Evolutionary conservation across 2,113 vertebrate species (phyloP).

Genomic region (Acrocephalus arundinaceus): DNA sequence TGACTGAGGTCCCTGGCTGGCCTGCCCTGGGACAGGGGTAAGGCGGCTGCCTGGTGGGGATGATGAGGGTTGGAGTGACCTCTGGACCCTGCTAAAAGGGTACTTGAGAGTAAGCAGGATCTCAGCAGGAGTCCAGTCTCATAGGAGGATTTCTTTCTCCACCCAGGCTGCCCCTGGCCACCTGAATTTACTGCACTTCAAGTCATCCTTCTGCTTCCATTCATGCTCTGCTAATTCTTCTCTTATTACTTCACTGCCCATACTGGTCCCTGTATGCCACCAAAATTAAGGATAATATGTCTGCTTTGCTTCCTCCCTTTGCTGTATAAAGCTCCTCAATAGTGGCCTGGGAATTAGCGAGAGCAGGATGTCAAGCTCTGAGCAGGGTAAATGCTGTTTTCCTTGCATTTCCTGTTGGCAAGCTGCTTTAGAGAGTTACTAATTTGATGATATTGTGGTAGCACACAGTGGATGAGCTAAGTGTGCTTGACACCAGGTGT

Average conservation of each 20-base stretch:
- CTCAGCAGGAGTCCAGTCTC: neutral
- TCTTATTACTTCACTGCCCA: neutral
- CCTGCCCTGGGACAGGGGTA: accelerated
- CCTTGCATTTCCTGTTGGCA: neutral
- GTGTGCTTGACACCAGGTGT: neutral
- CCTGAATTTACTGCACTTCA: neutral
- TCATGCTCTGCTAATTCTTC: neutral
- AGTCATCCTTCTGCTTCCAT: neutral
- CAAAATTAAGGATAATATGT: neutral
- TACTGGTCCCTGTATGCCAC: too few species aligned
- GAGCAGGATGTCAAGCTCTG: neutral
- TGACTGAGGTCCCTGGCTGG: neutral
- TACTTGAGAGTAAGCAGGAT: neutral
- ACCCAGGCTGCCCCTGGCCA: too few species aligned
- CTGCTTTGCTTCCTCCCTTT: neutral
- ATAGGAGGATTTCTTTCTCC: neutral
- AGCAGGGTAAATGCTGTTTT: neutral
- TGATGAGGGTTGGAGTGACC: neutral
- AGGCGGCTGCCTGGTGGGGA: accelerated
- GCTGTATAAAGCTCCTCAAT: neutral
- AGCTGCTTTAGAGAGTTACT: neutral
- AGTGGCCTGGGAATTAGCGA: neutral
- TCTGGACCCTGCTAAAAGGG: neutral
- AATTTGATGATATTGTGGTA: neutral
- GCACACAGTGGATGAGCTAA: neutral